Base-by-base conservation (phyloP, 2,888 invertebrate species). In the Deilephila porcellus region DNA sequence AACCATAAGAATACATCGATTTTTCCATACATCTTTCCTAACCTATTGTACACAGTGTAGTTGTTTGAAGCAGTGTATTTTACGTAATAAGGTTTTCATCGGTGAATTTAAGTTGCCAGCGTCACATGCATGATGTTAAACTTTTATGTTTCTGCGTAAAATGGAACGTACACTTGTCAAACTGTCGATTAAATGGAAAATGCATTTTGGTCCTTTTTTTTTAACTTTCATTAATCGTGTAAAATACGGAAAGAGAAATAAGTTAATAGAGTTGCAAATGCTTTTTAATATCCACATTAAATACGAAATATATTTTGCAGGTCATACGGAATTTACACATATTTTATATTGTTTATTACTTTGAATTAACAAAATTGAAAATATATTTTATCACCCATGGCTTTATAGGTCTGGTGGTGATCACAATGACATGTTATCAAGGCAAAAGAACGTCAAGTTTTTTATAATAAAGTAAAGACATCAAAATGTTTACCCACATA, bases 61-160 rank as follows among this genome's bases (percentile, higher is more conserved):
- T 53, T 32, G 5, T 32, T 37, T 20, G 19, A 37, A 45, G 37
- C 20, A 37, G 64, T 0, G 11, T 64, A 37, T 64, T 67, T 67
- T 52, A 52, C 8, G 25, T 52, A 25, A 25, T 52, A 25, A 25
- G 29, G 60, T 14, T 25, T 67, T 25, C 25, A 37, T n/a, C 37
- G 60, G 20, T 45, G 37, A 45, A 20, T 37, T 45, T 11, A 64
- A 20, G 56, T n/a, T 20, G 14, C 32, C 62, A 62, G 29, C 62
- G 11, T 45, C 64, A 64, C 64, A 20, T 32, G 62, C 53, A 72
- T 63, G 53, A 63, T 62, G 71, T 62, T 60, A 72, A 63, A 63
- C 29, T 63, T 63, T 63, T 63, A 72, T 62, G 53, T 62, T 72
- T 20, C 62, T 62, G 32, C 32, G 62, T 63, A 72, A 53, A 72